Percentiles rank a stretch among this genome's conserved stretches.
These are phyloP conservation scores for Diplolepis rosae DNA, from an alignment of 2,888 invertebrate species.

Conservation along the genomic window DNA sequence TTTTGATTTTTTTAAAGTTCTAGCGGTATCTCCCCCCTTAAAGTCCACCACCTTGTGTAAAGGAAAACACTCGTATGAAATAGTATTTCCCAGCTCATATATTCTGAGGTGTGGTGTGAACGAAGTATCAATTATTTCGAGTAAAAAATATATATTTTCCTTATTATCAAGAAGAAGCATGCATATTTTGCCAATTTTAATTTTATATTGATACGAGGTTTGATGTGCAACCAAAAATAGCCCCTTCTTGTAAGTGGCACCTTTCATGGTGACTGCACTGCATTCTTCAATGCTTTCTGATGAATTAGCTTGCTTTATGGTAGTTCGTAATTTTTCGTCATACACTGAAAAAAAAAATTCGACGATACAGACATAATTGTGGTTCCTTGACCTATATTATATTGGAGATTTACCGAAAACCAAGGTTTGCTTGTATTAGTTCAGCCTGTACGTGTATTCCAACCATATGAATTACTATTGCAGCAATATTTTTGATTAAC, in stretches of 20 bases:
- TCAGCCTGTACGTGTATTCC: too few species aligned
- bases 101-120: neutral
- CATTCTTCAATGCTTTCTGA: slow-evolving; percentile 28
- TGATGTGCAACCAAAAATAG: slow-evolving; percentile 31
- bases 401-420: too few species aligned
- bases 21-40: too few species aligned
- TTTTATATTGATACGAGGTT: slow-evolving; percentile 36
- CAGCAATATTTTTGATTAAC: too few species aligned
- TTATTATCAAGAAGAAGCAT: slow-evolving; percentile 15
- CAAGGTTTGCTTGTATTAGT: too few species aligned
- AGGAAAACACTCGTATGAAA: neutral
- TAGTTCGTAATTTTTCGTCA: slow-evolving; percentile 3
- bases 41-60: neutral
- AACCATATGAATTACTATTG: too few species aligned
- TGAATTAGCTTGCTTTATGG: neutral
- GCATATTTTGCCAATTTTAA: slow-evolving; percentile 38
- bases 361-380: neutral
- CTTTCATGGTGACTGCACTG: slow-evolving; percentile 35
- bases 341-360: neutral
- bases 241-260: slow-evolving; percentile 39
- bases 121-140: neutral
- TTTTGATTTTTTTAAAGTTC: too few species aligned
- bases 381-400: too few species aligned
- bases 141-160: neutral
- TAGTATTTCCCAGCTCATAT: neutral